These are phyloP conservation scores for Axinella damicornis DNA, from an alignment of 37 sponge, comb jelly and placozoan species.

Conservation along the genomic window DNA sequence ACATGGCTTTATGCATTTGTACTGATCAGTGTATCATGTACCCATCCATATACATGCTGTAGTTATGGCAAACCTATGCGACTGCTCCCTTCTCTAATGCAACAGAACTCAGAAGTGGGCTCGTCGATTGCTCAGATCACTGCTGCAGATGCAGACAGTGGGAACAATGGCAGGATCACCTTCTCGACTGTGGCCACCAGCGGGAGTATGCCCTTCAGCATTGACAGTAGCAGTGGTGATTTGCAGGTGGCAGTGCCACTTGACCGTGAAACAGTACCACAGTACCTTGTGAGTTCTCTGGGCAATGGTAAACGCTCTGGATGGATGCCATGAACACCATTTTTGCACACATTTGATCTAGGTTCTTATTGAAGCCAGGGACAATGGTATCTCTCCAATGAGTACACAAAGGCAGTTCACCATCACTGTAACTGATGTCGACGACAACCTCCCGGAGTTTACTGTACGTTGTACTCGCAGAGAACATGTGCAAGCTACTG, in stretches of 20 bases:
- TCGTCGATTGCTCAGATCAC: background rate
- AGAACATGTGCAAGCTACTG: too few relatives aligned
- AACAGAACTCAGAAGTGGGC: background rate
- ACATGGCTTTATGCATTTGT: too few relatives aligned
- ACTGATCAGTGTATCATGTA: too few relatives aligned
- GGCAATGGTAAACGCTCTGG: background rate
- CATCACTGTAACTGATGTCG: constrained; percentile 17
- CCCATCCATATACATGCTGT: too few relatives aligned
- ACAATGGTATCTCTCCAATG: constrained; percentile 21
- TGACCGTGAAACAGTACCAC: constrained; percentile 16
- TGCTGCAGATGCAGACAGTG: constrained; percentile 22
- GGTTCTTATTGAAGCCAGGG: constrained; percentile 17
- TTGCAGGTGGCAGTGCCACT: background rate
- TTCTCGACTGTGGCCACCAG: background rate
- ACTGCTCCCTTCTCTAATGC: too few relatives aligned
- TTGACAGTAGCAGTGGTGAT: background rate
- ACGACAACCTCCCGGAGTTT: constrained; percentile 36
- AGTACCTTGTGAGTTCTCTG: background rate
- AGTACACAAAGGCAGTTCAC: constrained; percentile 1
- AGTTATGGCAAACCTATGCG: too few relatives aligned
- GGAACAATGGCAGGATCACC: background rate
- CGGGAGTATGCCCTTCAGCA: background rate
- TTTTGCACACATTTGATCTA: background rate
- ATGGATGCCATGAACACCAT: too few relatives aligned
- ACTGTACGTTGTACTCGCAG: constrained; percentile 1